phyloP scores from a whole-genome alignment of 1,140 invertebrate genomes.

The Formica exsecta region DNA sequence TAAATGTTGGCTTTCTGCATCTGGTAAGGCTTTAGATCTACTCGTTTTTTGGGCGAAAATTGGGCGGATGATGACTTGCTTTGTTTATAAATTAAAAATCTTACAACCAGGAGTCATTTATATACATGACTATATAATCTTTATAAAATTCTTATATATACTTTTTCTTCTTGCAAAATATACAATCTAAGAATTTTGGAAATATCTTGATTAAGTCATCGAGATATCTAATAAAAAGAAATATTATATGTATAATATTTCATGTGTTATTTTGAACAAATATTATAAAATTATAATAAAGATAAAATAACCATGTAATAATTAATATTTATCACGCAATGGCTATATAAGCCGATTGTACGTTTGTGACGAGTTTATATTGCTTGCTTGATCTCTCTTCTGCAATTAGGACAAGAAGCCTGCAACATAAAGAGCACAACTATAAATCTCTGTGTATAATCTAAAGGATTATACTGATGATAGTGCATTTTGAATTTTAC shows the following conservation, averaged over 20 bases:
- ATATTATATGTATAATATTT: not conserved
- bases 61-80: too few relatives aligned
- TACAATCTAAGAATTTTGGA: not conserved
- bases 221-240: not conserved
- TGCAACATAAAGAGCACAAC: slow-evolving; percentile 33
- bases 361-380: not conserved
- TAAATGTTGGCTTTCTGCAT: too few relatives aligned
- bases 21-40: too few relatives aligned
- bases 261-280: not conserved
- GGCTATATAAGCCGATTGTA: slow-evolving; percentile 7
- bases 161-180: not conserved
- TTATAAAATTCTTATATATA: not conserved
- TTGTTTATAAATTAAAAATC: too few relatives aligned
- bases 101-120: too few relatives aligned
- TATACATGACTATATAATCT: not conserved
- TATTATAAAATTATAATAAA: not conserved
- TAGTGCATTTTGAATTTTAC: slow-evolving; percentile 18
- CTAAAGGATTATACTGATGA: not conserved
- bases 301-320: not conserved
- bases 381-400: not conserved
- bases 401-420: slow-evolving; percentile 53
- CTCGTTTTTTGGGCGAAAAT: too few relatives aligned
- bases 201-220: not conserved
- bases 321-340: slow-evolving; percentile 1
- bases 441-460: not conserved